These are phyloP conservation scores for Sebastes steindachneri DNA, from an alignment of 2,797 vertebrate genomes.

Conservation along the genomic window DNA sequence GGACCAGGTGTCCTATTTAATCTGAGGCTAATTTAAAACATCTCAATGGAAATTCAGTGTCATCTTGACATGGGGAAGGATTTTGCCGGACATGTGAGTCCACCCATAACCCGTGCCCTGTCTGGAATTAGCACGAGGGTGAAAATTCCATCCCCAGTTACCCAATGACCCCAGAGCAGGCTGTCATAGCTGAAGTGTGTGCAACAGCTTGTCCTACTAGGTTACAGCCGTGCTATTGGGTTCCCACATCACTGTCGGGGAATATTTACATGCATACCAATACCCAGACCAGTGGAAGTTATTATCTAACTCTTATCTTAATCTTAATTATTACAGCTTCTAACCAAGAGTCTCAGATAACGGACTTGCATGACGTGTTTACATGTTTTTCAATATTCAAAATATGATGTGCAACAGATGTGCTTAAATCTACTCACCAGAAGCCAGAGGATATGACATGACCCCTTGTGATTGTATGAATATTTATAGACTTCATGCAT, in stretches of 20 bases:
- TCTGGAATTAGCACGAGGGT: constrained; percentile 6
- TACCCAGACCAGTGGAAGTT: not conserved
- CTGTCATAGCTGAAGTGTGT: not conserved
- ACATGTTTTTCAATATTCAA: not conserved
- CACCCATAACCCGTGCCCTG: not conserved
- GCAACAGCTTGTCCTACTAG: not conserved
- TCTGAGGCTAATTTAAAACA: not conserved
- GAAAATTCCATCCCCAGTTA: constrained; percentile 9
- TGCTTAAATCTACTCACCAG: not conserved
- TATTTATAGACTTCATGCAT: not conserved
- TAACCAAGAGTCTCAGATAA: not conserved
- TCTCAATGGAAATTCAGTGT: constrained; percentile 9
- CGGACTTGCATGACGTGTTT: not conserved
- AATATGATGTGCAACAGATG: not conserved
- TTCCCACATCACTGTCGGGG: not conserved
- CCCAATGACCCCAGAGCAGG: constrained; percentile 16
- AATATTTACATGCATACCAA: not conserved
- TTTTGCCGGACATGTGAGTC: constrained; percentile 3
- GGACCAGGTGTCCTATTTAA: not conserved
- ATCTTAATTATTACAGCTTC: not conserved
- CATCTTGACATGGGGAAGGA: not conserved
- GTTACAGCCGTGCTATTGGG: not conserved
- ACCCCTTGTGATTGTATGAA: not conserved
- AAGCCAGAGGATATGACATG: not conserved
- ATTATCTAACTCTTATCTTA: not conserved